Evolutionary conservation across 2,888 invertebrate genomes (phyloP).

Genomic region (Tetramorium bicarinatum): DNA sequence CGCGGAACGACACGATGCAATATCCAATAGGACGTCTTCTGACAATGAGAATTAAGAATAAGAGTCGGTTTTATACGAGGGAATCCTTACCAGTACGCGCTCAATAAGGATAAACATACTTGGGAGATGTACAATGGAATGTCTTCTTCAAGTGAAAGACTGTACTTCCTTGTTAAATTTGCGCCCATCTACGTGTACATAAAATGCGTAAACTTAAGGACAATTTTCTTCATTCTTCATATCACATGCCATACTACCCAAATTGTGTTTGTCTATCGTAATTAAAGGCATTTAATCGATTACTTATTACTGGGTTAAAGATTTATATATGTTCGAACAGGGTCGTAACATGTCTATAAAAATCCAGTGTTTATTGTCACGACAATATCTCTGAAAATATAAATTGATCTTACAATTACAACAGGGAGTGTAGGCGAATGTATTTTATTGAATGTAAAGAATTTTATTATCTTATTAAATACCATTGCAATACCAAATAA

Average conservation of each 20-base stretch:
- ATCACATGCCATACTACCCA: background rate
- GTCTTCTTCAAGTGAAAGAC: slow-evolving; percentile 24
- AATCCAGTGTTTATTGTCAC: background rate
- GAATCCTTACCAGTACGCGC: background rate
- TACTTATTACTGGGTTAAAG: background rate
- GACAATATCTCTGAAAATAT: background rate
- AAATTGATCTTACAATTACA: background rate
- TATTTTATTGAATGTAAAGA: slow-evolving; percentile 4
- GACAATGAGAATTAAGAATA: slow-evolving; percentile 13
- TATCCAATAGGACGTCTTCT: slow-evolving; percentile 12
- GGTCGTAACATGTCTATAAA: background rate
- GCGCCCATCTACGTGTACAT: slow-evolving; percentile 27
- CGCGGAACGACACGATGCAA: background rate
- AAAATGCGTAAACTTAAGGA: slow-evolving; percentile 10
- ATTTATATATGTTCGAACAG: background rate
- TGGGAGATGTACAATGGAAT: background rate
- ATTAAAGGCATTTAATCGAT: background rate
- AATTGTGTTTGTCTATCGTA: background rate
- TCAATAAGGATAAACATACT: background rate
- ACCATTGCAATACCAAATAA: slow-evolving; percentile 45
- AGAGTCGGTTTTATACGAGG: slow-evolving; percentile 6
- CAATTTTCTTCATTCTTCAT: background rate
- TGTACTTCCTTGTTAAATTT: slow-evolving; percentile 18
- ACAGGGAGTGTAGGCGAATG: background rate
- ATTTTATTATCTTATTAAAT: slow-evolving; percentile 13